phyloP scores from a whole-genome alignment of 2,797 vertebrate species.

The Pterois miles region DNA sequence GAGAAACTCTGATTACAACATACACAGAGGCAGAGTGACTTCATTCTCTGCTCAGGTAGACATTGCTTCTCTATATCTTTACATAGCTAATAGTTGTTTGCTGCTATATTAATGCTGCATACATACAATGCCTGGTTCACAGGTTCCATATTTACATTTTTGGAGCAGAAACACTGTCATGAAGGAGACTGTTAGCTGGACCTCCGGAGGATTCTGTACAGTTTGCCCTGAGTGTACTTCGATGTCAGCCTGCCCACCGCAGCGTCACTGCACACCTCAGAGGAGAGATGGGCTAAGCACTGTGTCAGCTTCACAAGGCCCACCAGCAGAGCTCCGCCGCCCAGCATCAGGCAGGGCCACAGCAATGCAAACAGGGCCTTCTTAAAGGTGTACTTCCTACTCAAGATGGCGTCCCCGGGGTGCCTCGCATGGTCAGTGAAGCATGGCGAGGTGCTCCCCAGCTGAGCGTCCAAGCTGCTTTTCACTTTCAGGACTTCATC shows the following conservation, averaged over 20 bases:
- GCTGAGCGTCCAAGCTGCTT: slow-evolving; percentile 63
- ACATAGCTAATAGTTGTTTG: too few species aligned
- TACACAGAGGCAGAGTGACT: too few species aligned
- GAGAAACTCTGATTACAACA: too few species aligned
- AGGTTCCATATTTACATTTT: background rate
- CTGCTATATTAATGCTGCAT: too few species aligned
- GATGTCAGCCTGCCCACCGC: slow-evolving; percentile 18
- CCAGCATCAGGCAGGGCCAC: slow-evolving; percentile 87
- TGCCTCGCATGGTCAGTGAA: slow-evolving; percentile 64
- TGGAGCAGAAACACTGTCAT: slow-evolving; percentile 23
- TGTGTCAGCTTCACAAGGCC: slow-evolving; percentile 88
- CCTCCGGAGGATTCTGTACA: slow-evolving; percentile 66
- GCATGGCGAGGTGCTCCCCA: slow-evolving; percentile 69
- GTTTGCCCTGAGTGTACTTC: slow-evolving; percentile 33
- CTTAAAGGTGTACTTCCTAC: slow-evolving; percentile 74
- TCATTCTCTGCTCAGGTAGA: too few species aligned
- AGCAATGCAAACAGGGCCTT: slow-evolving; percentile 79
- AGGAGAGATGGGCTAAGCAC: slow-evolving; percentile 77
- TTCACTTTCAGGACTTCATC: slow-evolving; percentile 79
- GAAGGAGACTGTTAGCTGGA: slow-evolving; percentile 40
- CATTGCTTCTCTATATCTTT: too few species aligned
- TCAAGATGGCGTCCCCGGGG: slow-evolving; percentile 77
- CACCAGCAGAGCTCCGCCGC: slow-evolving; percentile 83
- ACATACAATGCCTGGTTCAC: background rate
- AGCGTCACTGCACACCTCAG: slow-evolving; percentile 47